Evolutionary conservation across 2,113 vertebrate genomes (phyloP), one percentile per base, ranked within the genome.

Genomic region (Hippocampus barbouri): DNA sequence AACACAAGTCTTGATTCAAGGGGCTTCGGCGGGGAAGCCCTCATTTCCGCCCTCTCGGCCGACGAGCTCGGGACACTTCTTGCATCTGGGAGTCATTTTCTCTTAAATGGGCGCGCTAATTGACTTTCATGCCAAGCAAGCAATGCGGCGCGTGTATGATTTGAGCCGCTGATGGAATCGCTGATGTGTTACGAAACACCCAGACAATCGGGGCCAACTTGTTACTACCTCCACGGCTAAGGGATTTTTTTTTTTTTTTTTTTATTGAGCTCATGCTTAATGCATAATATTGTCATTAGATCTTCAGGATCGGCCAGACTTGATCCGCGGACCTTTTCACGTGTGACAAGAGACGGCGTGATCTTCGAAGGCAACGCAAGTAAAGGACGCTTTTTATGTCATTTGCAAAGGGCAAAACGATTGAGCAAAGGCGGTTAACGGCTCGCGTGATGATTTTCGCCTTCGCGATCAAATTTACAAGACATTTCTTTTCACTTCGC

Each of bases 1-100:
- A 93, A 91, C 89, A 91, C 86, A 91, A 91, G 85, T 88, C 90
- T 91, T 93, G 92, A 93, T 79, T 79, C 68, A 74, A 60, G 74
- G 76, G 85, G 84, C 76, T 88, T 84, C 87, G 74, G 74, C 72
- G 74, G 82, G 83, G 77, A 76, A 68, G 79, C 75, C 2, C 62
- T 83, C 80, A 89, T 90, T 90, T 90, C 90, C 82, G 81, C 74
- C 81, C 80, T 27, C 81, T 83, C 77, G 71, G 40, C 74, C 62
- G 0, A 54, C n/a, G 61, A 59, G 79, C 66, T 72, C 73, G 64
- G 84, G 91, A 90, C 85, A 90, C 88, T 85, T 85, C 82, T 87
- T 90, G 85, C 86, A 88, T 83, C 90, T 86, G 89, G 83, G 89
- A 90, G 81, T 89, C 84, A 92, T 88, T 88, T 90, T 45, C 75